Evolutionary conservation across 2,113 vertebrate species (phyloP).

Genomic region (Helogale parvula): DNA sequence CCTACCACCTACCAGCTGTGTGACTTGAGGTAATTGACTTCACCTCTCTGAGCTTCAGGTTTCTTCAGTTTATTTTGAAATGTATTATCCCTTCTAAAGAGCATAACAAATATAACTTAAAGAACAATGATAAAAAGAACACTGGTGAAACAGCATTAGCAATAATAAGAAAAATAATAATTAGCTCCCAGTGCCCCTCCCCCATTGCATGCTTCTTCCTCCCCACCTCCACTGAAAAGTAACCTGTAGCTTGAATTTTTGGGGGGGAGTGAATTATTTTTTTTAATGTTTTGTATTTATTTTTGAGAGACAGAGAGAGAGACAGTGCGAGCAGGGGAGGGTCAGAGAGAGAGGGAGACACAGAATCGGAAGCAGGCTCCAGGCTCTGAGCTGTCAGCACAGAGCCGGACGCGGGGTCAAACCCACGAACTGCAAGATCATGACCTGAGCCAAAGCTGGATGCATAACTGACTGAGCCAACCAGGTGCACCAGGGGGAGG

Average conservation of each 20-base stretch:
- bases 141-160: neutral
- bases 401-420: too few relatives aligned
- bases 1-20: neutral
- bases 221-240: neutral
- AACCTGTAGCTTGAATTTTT: neutral
- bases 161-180: neutral
- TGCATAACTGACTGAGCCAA: too few relatives aligned
- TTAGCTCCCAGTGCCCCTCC: neutral
- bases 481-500: too few relatives aligned
- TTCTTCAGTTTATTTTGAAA: neutral
- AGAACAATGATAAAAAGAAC: neutral
- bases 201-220: neutral
- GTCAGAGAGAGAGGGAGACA: too few relatives aligned
- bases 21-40: neutral
- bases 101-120: neutral
- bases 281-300: too few relatives aligned
- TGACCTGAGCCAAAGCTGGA: too few relatives aligned
- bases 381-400: too few relatives aligned
- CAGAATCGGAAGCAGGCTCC: too few relatives aligned
- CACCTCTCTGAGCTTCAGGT: neutral
- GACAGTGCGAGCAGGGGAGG: too few relatives aligned
- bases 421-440: too few relatives aligned
- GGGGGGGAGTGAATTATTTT: too few relatives aligned
- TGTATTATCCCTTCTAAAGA: neutral
- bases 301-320: too few relatives aligned